Conservation (phyloP, 2,888 invertebrate genomes). For the Lissocephala sabroskyi region DNA sequence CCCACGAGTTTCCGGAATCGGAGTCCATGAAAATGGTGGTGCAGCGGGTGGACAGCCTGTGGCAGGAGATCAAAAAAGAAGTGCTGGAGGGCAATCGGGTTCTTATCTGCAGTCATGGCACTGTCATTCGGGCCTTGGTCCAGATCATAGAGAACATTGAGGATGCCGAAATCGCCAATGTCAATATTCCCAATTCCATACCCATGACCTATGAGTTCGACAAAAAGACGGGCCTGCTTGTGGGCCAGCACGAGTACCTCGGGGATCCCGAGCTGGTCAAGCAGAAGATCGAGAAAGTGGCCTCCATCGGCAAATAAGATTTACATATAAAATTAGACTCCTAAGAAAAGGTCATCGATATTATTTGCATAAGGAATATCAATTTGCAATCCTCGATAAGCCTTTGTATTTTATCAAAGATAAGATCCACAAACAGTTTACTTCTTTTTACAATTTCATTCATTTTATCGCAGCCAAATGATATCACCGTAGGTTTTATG, state of each 20-base stretch:
- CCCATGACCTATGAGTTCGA: conserved; percentile 86
- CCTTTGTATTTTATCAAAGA: too few species aligned
- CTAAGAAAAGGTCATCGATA: too few species aligned
- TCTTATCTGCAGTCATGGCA: conserved; percentile 89
- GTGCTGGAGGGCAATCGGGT: conserved; percentile 84
- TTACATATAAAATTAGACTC: too few species aligned
- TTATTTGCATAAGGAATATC: too few species aligned
- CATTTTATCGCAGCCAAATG: too few species aligned
- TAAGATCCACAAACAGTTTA: too few species aligned
- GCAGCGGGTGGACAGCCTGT: conserved; percentile 87
- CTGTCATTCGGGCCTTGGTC: conserved; percentile 87
- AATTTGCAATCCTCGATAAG: too few species aligned
- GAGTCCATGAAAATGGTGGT: conserved; percentile 89
- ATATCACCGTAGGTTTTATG: too few species aligned
- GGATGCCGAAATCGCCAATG: neutral
- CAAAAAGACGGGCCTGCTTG: conserved; percentile 77
- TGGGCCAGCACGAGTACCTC: conserved; percentile 82
- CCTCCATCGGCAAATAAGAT: conserved; percentile 82
- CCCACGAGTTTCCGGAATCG: conserved; percentile 84
- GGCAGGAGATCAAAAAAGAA: conserved; percentile 78
- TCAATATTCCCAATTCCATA: conserved; percentile 72
- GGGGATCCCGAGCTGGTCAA: conserved; percentile 86
- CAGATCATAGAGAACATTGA: conserved; percentile 85
- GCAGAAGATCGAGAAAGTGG: conserved; percentile 83
- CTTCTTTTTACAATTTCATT: too few species aligned